phyloP scores from a whole-genome alignment of 2,888 invertebrate species.

The Tachina grossa region DNA sequence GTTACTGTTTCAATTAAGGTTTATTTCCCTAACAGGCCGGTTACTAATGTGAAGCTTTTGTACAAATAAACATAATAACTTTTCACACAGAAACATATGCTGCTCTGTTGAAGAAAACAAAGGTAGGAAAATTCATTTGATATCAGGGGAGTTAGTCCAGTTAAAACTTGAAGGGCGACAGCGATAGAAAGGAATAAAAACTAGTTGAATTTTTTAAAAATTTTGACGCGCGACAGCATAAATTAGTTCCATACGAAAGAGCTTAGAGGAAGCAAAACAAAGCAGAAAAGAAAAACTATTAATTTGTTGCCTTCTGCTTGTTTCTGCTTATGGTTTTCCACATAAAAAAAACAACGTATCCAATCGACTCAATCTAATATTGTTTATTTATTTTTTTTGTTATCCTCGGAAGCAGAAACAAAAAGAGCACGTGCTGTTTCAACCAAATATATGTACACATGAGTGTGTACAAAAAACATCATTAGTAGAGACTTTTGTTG shows the following conservation, averaged over 20 bases:
- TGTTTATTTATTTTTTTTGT: constrained; percentile 8
- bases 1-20: not conserved
- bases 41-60: constrained; percentile 35
- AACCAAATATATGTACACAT: not conserved
- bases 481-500: constrained; percentile 10
- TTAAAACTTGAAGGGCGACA: not conserved
- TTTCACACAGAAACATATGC: constrained; percentile 37
- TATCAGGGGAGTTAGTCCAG: constrained; percentile 26
- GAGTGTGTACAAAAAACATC: constrained; percentile 3
- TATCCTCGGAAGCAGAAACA: constrained; percentile 46
- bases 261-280: constrained; percentile 50
- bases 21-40: constrained; percentile 1
- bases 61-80: not conserved
- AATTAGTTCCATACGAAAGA: constrained; percentile 76
- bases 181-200: constrained; percentile 40
- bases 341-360: not conserved
- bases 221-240: constrained; percentile 72
- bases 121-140: constrained; percentile 44
- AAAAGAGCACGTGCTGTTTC: constrained; percentile 62
- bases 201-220: constrained; percentile 52
- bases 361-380: not conserved
- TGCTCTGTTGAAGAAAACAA: not conserved
- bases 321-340: not conserved
- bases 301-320: constrained; percentile 33
- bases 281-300: constrained; percentile 41